phyloP scores from a whole-genome alignment of 2,888 invertebrate genomes.

The Lycophotia porphyrea region DNA sequence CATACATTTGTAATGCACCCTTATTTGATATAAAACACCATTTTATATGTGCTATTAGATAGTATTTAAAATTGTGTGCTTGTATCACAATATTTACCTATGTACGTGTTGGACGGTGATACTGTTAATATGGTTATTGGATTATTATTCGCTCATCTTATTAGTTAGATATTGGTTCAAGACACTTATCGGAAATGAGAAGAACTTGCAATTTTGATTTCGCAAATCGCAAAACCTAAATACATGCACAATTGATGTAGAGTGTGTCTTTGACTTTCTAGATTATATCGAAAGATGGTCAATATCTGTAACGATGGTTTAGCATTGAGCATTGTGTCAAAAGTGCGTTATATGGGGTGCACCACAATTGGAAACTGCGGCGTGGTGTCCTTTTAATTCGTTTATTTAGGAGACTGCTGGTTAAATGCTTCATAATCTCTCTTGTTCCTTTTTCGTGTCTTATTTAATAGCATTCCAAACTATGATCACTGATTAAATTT shows the following conservation, averaged over 20 bases:
- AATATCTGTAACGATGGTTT: conserved; percentile 40
- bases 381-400: conserved; percentile 56
- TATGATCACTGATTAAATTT: conserved; percentile 39
- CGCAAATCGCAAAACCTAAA: conserved; percentile 62
- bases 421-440: conserved; percentile 68
- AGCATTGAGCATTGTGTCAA: conserved; percentile 37
- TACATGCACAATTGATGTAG: conserved; percentile 45
- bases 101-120: conserved; percentile 42
- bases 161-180: conserved; percentile 44
- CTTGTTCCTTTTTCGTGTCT: conserved; percentile 67
- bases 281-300: conserved; percentile 20
- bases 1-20: conserved; percentile 62
- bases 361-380: conserved; percentile 44
- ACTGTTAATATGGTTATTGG: conserved; percentile 48
- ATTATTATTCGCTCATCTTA: conserved; percentile 48
- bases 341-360: conserved; percentile 44
- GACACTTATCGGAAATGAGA: conserved; percentile 25
- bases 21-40: conserved; percentile 62
- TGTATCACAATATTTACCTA: conserved; percentile 56
- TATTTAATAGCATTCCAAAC: conserved; percentile 78
- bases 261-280: conserved; percentile 27
- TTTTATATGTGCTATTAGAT: conserved; percentile 67
- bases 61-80: conserved; percentile 67
- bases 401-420: conserved; percentile 65
- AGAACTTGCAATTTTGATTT: conserved; percentile 60